Conservation (phyloP, 2,888 invertebrate species). For the Dysmachus trigonus region DNA sequence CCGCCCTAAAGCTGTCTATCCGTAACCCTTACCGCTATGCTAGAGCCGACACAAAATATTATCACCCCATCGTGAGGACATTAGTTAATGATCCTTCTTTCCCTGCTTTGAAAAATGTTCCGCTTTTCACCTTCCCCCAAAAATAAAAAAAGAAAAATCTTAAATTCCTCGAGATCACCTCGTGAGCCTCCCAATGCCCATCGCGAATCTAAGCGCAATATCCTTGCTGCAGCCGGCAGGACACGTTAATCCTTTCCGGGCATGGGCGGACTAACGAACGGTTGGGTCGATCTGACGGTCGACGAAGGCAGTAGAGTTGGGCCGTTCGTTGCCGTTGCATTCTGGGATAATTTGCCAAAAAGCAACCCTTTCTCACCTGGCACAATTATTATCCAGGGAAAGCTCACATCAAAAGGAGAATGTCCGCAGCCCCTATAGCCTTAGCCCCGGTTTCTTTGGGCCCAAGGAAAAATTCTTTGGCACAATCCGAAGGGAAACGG, state of each 20-base stretch:
- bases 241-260: background rate
- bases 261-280: background rate
- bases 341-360: conserved; percentile 24
- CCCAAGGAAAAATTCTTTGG: conserved; percentile 26
- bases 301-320: background rate
- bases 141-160: background rate
- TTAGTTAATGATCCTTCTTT: background rate
- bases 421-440: conserved; percentile 41
- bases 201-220: background rate
- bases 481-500: conserved; percentile 38
- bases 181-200: background rate
- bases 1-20: background rate
- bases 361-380: conserved; percentile 41
- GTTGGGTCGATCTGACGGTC: background rate
- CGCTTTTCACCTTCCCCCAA: background rate
- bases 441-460: conserved; percentile 6
- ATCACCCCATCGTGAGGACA: background rate
- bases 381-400: conserved; percentile 30
- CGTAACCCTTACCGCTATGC: background rate
- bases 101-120: background rate
- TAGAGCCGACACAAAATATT: background rate
- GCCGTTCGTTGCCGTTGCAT: background rate
- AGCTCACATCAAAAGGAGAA: conserved; percentile 23
- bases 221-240: background rate
- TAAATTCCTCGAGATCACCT: background rate